Percentiles rank a stretch among this genome's conserved stretches.
These are phyloP conservation scores for Hylia prasina DNA, from an alignment of 2,113 vertebrate species.

Conservation along the genomic window DNA sequence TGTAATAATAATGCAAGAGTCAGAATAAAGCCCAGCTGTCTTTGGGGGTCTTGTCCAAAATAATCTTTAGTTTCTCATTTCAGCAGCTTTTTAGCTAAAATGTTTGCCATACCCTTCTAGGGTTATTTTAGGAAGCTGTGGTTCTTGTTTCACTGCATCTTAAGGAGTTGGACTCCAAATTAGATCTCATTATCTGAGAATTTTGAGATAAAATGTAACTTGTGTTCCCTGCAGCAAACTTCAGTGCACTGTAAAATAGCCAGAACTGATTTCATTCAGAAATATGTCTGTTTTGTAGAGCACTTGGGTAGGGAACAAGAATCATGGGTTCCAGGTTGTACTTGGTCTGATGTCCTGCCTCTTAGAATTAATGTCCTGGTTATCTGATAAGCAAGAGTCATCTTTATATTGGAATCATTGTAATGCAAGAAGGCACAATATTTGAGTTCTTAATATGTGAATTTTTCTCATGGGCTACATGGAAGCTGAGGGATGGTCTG, in stretches of 20 bases:
- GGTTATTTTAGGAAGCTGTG: background rate
- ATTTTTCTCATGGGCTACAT: background rate
- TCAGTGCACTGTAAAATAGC: background rate
- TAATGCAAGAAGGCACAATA: background rate
- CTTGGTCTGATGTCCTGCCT: background rate
- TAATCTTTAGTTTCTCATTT: background rate
- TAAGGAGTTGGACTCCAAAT: background rate
- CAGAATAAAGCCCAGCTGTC: background rate
- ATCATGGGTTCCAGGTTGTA: background rate
- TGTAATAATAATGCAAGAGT: background rate
- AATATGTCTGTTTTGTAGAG: background rate
- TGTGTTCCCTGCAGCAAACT: background rate
- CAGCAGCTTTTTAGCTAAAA: background rate
- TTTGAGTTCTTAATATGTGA: background rate
- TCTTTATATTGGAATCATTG: background rate
- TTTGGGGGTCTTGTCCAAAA: background rate
- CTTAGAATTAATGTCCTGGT: background rate
- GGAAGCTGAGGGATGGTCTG: background rate
- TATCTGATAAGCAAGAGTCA: background rate
- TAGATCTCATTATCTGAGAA: background rate
- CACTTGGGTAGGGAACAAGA: background rate
- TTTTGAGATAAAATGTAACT: background rate
- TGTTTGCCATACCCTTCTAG: background rate
- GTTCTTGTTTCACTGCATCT: background rate
- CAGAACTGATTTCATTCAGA: background rate